These are phyloP conservation scores for Premnoplex brunnescens DNA, from an alignment of 2,797 vertebrate genomes.

Conservation along the genomic window DNA sequence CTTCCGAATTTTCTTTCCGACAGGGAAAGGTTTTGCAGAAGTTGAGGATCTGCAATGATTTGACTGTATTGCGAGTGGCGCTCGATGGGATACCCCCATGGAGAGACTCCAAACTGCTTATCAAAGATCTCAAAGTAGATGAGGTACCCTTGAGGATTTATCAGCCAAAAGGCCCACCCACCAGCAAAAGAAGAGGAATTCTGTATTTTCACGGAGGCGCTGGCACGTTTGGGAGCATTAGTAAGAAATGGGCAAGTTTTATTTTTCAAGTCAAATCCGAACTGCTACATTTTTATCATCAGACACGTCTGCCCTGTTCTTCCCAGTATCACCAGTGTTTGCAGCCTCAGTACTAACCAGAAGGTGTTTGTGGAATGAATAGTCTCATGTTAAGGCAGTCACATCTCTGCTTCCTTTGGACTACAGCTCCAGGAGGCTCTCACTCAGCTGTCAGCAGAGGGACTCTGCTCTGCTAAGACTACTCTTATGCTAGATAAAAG, in stretches of 20 bases:
- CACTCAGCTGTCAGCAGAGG: not conserved
- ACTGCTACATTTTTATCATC: not conserved
- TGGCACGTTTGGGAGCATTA: constrained; percentile 82
- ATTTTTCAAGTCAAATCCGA: not conserved
- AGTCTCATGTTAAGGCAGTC: not conserved
- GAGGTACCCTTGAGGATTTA: constrained; percentile 81
- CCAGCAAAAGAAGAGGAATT: constrained; percentile 77
- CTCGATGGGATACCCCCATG: not conserved
- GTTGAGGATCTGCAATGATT: constrained; percentile 76
- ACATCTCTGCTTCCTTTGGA: not conserved
- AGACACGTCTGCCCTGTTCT: not conserved
- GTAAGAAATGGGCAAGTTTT: constrained; percentile 67
- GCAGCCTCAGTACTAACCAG: not conserved
- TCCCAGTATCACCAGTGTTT: not conserved
- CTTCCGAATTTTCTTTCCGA: not conserved
- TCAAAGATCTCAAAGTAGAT: constrained; percentile 78
- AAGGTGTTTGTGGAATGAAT: not conserved
- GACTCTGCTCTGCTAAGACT: not conserved
- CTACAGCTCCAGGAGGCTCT: not conserved
- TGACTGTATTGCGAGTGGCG: constrained; percentile 67
- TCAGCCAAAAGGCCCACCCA: constrained; percentile 70
- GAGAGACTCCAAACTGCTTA: constrained; percentile 72
- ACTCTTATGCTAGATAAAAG: not conserved
- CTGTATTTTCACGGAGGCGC: constrained; percentile 84
- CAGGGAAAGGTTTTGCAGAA: constrained; percentile 80